Base-by-base conservation (phyloP, 2,113 vertebrate species). In the Piprites chloris region DNA sequence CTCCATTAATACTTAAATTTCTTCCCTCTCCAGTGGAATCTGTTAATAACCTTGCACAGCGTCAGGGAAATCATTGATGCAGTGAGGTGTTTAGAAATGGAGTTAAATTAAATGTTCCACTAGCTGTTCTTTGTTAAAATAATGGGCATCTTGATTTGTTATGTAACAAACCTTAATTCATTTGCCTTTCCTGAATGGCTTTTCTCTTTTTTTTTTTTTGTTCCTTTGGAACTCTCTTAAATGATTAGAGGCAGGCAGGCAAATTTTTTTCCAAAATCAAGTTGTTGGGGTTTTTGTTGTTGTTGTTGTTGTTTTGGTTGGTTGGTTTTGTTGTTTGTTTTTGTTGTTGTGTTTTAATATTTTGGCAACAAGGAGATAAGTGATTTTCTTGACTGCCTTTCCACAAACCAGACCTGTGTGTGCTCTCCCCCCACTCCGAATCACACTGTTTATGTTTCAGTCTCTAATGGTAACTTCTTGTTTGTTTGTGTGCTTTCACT, bases 1-100 rank as follows among this genome's bases (percentile, higher is more conserved):
- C 42, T 90, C 84, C 87, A 95, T 98, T 98, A 97, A 95, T 97
- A 94, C 97, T 97, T 97, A 97, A 93, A 97, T 97, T 97, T 93
- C 91, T 96, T 95, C 91, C 79, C 0, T 97, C 86, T 96, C 62
- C 61, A 62, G 37, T 86, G 95, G 90, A 85, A 94, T 93, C 89
- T 95, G 93, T 95, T 96, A 94, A 94, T 77, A 47, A 83, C 37
- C 77, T 80, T 92, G 41, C 6, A 12, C 30, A 84, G 76, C 75
- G 82, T 94, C 94, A 97, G 91, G 87, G 97, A 46, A 96, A 83
- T 81, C 46, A 46, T 65, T 53, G 58, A 61, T 59, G 13, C 67
- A 83, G 67, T 68, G 55, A 79, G 14, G 53, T 50, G 88, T 89
- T 97, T 96, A 74, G 97, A 96, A 93, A 87, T n/a, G 9, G 47